Conservation (phyloP, 2,888 invertebrate genomes). For the Microdon myrmicae region DNA sequence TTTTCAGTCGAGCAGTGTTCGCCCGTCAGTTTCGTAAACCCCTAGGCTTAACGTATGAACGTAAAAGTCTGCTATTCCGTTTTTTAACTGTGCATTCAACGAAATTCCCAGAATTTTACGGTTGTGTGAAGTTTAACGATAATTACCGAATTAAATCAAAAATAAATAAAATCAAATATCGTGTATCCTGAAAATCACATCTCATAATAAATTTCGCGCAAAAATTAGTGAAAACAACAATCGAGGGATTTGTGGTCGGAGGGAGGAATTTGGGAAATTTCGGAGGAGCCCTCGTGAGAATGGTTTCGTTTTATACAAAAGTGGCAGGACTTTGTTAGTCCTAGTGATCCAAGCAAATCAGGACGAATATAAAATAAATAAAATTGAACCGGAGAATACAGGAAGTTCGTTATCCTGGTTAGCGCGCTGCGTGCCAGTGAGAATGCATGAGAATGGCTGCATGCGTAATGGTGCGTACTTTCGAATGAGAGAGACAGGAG, state of each 20-base stretch:
- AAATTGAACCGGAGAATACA: constrained; percentile 46
- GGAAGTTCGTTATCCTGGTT: constrained; percentile 35
- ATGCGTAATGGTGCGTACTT: constrained; percentile 5
- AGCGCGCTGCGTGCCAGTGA: constrained; percentile 30
- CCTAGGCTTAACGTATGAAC: constrained; percentile 38
- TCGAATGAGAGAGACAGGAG: constrained; percentile 37
- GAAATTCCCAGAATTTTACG: too few species aligned
- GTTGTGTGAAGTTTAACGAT: too few species aligned
- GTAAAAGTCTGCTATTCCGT: constrained; percentile 1
- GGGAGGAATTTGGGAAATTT: too few species aligned
- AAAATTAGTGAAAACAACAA: too few species aligned
- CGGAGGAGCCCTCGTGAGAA: too few species aligned
- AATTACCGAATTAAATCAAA: too few species aligned
- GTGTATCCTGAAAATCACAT: too few species aligned
- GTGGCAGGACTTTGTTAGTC: too few species aligned
- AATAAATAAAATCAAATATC: background rate
- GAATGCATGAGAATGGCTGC: constrained; percentile 3
- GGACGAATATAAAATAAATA: constrained; percentile 38
- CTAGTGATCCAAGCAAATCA: too few species aligned
- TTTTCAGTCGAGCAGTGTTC: constrained; percentile 63
- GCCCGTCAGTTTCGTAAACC: constrained; percentile 56
- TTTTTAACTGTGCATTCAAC: background rate
- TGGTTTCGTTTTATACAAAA: too few species aligned
- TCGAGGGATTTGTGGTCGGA: too few species aligned
- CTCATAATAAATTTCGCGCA: too few species aligned